Evolutionary conservation across 2,113 vertebrate species (phyloP).

Genomic region (Triplophysa siluroides): DNA sequence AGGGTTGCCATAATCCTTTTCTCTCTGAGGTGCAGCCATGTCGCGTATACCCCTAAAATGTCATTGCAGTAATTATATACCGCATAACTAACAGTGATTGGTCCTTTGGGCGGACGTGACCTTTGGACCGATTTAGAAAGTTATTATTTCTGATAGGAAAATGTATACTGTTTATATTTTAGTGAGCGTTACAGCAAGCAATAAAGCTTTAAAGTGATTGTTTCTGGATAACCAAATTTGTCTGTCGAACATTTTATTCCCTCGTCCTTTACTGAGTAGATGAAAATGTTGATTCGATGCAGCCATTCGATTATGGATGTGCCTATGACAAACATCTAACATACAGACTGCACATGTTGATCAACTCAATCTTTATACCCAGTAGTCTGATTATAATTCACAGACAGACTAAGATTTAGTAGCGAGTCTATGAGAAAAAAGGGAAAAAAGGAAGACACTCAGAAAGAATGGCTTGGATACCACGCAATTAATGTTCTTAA

Average conservation of each 20-base stretch:
- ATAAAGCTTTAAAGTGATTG: not conserved
- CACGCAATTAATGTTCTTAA: slow-evolving; percentile 23
- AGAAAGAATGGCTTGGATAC: slow-evolving; percentile 22
- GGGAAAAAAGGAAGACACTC: not conserved
- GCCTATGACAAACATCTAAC: not conserved
- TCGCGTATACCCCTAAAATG: not conserved
- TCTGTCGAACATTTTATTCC: not conserved
- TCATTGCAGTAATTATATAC: slow-evolving; percentile 10
- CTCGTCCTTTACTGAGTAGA: not conserved
- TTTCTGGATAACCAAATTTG: not conserved
- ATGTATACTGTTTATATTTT: not conserved
- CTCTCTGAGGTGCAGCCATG: slow-evolving; percentile 19
- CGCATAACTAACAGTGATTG: not conserved
- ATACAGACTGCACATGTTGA: slow-evolving; percentile 17
- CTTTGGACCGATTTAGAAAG: not conserved
- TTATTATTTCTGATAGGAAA: not conserved
- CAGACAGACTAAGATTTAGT: not conserved
- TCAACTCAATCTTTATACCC: not conserved
- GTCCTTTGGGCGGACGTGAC: not conserved
- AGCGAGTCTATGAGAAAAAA: not conserved
- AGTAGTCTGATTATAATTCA: slow-evolving; percentile 14
- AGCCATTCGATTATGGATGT: not conserved
- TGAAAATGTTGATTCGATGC: too few relatives aligned
- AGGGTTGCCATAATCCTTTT: slow-evolving; percentile 34
- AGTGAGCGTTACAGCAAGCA: not conserved